Evolutionary conservation across 2,888 invertebrate genomes (phyloP).

Genomic region (Chrysomela aeneicollis): DNA sequence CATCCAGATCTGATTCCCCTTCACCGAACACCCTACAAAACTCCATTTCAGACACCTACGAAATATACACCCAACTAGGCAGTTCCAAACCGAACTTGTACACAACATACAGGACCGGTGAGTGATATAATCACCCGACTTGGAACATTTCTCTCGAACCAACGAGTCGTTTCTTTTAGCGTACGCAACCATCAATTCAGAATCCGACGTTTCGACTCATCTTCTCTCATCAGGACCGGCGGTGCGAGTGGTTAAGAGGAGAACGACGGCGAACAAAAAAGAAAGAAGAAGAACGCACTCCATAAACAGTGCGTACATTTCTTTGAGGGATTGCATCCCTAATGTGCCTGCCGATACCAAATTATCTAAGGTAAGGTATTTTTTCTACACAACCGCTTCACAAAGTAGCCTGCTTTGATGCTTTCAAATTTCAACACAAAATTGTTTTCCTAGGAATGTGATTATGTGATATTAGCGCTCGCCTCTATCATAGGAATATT

Average conservation of each 20-base stretch:
- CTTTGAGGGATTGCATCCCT: slow-evolving; percentile 92
- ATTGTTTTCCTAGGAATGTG: no score
- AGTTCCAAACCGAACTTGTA: slow-evolving; percentile 42
- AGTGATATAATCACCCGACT: slow-evolving; percentile 26
- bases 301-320: slow-evolving; percentile 94
- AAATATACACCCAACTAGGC: slow-evolving; percentile 51
- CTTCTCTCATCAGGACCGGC: slow-evolving; percentile 55
- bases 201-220: slow-evolving; percentile 34
- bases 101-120: slow-evolving; percentile 46
- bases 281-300: slow-evolving; percentile 91
- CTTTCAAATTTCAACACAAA: no score
- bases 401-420: no score
- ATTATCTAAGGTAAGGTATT: slow-evolving; percentile 88
- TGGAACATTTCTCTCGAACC: no score
- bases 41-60: slow-evolving; percentile 51
- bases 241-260: slow-evolving; percentile 74
- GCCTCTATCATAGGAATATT: no score
- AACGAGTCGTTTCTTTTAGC: slow-evolving; percentile 24
- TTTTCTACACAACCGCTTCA: no score
- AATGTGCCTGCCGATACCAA: slow-evolving; percentile 97
- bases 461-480: no score
- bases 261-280: slow-evolving; percentile 94
- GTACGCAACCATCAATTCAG: slow-evolving; percentile 32
- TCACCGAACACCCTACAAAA: slow-evolving; percentile 52
- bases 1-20: slow-evolving; percentile 55